Evolutionary conservation across 1,140 invertebrate genomes (phyloP).

Genomic region (Drosophila lowei): DNA sequence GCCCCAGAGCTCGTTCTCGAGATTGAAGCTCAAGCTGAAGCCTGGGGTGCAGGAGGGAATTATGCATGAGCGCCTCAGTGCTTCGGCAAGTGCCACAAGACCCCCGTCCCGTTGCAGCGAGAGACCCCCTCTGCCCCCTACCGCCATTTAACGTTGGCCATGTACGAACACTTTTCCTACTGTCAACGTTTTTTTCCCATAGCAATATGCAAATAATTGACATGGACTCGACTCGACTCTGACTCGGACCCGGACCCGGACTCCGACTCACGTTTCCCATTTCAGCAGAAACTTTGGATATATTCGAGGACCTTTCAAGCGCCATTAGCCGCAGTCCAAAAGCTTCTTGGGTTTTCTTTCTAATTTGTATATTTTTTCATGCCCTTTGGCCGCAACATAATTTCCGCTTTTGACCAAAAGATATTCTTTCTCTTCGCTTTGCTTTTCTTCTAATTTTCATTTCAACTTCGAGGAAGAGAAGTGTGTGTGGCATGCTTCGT

Average conservation of each 20-base stretch:
- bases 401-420: slow-evolving; percentile 58
- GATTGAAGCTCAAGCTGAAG: background rate
- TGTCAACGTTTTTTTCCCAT: slow-evolving; percentile 19
- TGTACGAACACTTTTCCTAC: slow-evolving; percentile 51
- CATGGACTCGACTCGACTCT: slow-evolving; percentile 38
- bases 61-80: slow-evolving; percentile 62
- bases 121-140: background rate
- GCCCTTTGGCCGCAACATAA: slow-evolving; percentile 69
- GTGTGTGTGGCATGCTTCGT: slow-evolving; percentile 62
- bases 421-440: slow-evolving; percentile 25
- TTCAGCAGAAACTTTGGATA: slow-evolving; percentile 9
- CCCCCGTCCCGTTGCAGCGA: background rate
- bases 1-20: background rate
- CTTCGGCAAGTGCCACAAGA: slow-evolving; percentile 30
- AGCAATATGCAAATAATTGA: slow-evolving; percentile 74
- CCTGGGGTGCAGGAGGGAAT: slow-evolving; percentile 29
- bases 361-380: slow-evolving; percentile 43
- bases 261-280: slow-evolving; percentile 3
- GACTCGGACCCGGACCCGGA: slow-evolving; percentile 38
- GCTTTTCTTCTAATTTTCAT: slow-evolving; percentile 47
- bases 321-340: slow-evolving; percentile 16
- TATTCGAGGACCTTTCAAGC: slow-evolving; percentile 6
- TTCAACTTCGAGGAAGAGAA: slow-evolving; percentile 49
- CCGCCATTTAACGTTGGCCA: slow-evolving; percentile 12
- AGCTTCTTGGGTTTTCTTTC: slow-evolving; percentile 16